Evolutionary conservation across 2,797 vertebrate species (phyloP), one percentile per base, ranked within the genome.

Genomic region (Galaxias olidus): DNA sequence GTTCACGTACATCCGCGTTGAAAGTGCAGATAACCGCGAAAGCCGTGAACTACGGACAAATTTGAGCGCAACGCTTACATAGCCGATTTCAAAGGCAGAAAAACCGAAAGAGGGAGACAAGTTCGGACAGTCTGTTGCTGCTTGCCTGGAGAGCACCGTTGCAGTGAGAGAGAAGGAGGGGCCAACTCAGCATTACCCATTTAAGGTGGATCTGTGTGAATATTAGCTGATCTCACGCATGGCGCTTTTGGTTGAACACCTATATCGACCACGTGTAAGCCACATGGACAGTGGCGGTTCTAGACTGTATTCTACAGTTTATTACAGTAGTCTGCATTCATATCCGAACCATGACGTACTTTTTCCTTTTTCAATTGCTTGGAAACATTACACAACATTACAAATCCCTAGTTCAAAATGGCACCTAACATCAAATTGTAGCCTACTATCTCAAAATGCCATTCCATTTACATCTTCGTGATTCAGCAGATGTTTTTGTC

Each of bases 31-130:
- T 55, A 63, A 56, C 68, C 67, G 69, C 69, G 59, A 66, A 48
- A 61, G 42, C 65, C 57, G 62, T 63, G 53, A 66, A 64, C 65
- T 69, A 55, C 41, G 47, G 66, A 71, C 61, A 40, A 54, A 61
- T 54, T 49, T 54, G 14, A 68, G 65, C 69, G 43, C 30, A 40
- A 54, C 58, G 59, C 73, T 76, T 55, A 52, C 60, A 50, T 73
- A 68, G 65, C 63, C 73, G 68, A 65, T 75, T 66, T 75, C 74
- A 76, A 83, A 75, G 84, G 72, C 68, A 70, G 80, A 69, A 75
- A 72, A 83, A 68, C 64, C 51, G 74, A 81, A 65, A 77, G 73
- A 74, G 73, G 65, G 66, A 74, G 50, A 68, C 45, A 61, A 18
- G n/a, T 47, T 47, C 50, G 47, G 55, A 40, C 20, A n/a, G 50